A percentile compares a stretch with the other conserved stretches of the same genome.
These are phyloP conservation scores for Tinamus guttatus DNA, from an alignment of 2,113 vertebrate species.

Conservation along the genomic window DNA sequence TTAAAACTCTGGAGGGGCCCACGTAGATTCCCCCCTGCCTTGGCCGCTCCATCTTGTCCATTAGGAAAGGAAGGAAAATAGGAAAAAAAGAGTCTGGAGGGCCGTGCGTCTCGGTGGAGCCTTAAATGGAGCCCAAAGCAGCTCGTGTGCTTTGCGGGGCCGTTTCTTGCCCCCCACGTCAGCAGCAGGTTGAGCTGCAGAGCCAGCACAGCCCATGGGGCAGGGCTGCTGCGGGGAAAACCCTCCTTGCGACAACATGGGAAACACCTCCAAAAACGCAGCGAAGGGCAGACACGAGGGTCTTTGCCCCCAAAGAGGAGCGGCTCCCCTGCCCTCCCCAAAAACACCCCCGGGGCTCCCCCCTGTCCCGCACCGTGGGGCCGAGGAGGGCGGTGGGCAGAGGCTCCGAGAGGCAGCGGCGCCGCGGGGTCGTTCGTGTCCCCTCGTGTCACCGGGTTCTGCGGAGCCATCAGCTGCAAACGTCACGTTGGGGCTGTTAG, in stretches of 20 bases:
- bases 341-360: neutral
- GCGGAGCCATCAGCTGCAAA: constrained; percentile 70
- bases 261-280: neutral
- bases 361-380: neutral
- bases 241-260: too few relatives aligned
- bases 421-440: constrained; percentile 16
- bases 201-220: too few relatives aligned
- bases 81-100: neutral
- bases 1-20: neutral
- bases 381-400: neutral
- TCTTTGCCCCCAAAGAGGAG: neutral
- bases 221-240: too few relatives aligned
- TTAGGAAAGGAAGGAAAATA: neutral
- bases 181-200: too few relatives aligned
- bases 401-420: constrained; percentile 15
- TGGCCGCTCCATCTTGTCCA: neutral
- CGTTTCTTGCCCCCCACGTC: too few relatives aligned
- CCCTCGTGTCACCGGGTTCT: constrained; percentile 66
- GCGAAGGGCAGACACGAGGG: accelerated
- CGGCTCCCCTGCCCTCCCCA: neutral
- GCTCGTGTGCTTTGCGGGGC: too few relatives aligned
- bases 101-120: neutral
- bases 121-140: neutral
- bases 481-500: constrained; percentile 70
- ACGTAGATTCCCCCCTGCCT: neutral